Percentiles rank a stretch among this genome's conserved stretches.
Evolutionary conservation across 2,888 invertebrate species (phyloP).

Genomic region (Acronicta leporina): DNA sequence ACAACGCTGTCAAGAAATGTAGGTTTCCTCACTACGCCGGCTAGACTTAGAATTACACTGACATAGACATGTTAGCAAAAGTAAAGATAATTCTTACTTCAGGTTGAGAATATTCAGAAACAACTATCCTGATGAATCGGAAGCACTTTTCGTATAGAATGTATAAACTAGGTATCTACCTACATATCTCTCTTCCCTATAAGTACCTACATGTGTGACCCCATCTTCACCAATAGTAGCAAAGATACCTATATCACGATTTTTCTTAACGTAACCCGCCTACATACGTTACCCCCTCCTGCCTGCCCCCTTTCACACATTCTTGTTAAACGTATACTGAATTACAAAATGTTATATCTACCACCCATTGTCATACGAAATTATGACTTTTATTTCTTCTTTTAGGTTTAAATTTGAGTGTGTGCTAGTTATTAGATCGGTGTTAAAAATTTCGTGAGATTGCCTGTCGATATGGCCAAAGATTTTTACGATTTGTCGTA

Average conservation of each 20-base stretch:
- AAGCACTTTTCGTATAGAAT: neutral
- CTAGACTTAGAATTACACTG: no score
- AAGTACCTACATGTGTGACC: constrained; percentile 21
- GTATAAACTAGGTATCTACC: neutral
- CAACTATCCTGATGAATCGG: constrained; percentile 5
- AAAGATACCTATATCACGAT: constrained; percentile 65
- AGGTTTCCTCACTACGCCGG: no score
- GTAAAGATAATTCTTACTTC: no score
- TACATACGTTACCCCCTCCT: constrained; percentile 64
- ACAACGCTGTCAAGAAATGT: no score
- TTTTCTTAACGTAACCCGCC: constrained; percentile 67
- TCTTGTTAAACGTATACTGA: constrained; percentile 43
- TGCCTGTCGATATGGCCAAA: constrained; percentile 55
- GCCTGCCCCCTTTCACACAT: constrained; percentile 61
- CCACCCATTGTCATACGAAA: constrained; percentile 4
- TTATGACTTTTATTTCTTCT: neutral
- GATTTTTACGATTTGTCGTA: constrained; percentile 64
- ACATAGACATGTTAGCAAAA: no score
- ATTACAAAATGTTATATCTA: constrained; percentile 10
- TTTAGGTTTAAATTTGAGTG: rapidly evolving
- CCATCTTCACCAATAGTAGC: constrained; percentile 72
- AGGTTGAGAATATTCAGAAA: no score
- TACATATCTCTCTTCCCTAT: neutral
- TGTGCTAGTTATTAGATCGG: neutral
- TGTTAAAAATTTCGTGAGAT: constrained; percentile 49